A percentile compares a stretch with the other conserved stretches of the same genome.
Conservation (phyloP, 2,113 vertebrate genomes). For the Fukomys damarensis region DNA sequence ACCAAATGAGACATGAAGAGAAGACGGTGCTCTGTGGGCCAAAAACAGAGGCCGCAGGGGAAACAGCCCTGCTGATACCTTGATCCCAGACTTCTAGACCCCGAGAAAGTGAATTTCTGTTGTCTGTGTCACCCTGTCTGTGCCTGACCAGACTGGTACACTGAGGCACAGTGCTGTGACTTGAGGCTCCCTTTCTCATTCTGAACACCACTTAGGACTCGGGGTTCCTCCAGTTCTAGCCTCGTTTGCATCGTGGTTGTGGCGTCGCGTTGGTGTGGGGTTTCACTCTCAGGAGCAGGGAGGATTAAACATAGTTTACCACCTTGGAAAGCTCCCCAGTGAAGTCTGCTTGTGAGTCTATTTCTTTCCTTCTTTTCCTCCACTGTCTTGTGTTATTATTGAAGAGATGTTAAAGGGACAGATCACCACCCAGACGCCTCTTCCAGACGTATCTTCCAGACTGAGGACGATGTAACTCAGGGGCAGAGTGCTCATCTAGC, state of each 20-base stretch:
- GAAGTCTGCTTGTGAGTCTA: background rate
- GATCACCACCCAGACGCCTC: background rate
- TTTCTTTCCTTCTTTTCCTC: background rate
- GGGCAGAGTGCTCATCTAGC: background rate
- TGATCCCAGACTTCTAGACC: background rate
- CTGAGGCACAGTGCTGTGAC: background rate
- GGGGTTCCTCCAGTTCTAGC: background rate
- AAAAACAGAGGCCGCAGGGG: background rate
- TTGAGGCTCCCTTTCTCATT: background rate
- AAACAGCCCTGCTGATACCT: background rate
- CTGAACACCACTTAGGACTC: background rate
- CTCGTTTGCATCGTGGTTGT: background rate
- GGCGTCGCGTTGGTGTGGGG: background rate
- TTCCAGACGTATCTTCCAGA: background rate
- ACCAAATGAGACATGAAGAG: background rate
- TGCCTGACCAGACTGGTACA: background rate
- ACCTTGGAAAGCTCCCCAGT: background rate
- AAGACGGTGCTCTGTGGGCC: background rate
- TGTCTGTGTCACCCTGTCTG: background rate
- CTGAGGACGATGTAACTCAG: background rate
- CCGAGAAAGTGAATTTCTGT: background rate
- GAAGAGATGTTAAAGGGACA: background rate
- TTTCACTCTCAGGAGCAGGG: background rate
- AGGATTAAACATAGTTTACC: background rate
- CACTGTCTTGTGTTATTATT: background rate